Conservation (phyloP, 2,797 vertebrate genomes). For the Iguana delicatissima region DNA sequence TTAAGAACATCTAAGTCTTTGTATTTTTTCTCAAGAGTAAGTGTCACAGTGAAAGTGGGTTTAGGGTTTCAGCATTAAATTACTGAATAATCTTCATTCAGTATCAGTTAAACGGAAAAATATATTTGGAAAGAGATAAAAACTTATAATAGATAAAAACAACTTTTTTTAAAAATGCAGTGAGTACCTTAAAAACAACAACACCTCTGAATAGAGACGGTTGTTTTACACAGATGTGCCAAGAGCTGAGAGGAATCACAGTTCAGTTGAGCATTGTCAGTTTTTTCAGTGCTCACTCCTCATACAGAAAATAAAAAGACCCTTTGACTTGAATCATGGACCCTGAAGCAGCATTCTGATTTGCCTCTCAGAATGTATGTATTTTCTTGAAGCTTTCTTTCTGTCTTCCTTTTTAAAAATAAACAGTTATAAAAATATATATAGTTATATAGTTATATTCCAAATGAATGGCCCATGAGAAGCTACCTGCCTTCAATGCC, state of each 20-base stretch:
- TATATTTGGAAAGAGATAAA: background rate
- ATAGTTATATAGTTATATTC: slow-evolving; percentile 68
- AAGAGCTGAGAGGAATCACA: slow-evolving; percentile 55
- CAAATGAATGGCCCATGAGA: slow-evolving; percentile 58
- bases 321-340: slow-evolving; percentile 72
- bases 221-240: slow-evolving; percentile 13
- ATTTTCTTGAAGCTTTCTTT: slow-evolving; percentile 73
- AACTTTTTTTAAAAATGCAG: background rate
- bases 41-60: background rate
- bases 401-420: slow-evolving; percentile 72
- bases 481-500: slow-evolving; percentile 64
- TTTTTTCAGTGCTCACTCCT: slow-evolving; percentile 54
- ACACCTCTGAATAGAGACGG: background rate
- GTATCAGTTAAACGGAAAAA: background rate
- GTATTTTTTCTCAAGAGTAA: background rate
- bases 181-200: background rate
- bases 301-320: slow-evolving; percentile 62
- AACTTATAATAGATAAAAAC: background rate
- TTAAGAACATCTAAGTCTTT: background rate
- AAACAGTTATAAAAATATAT: slow-evolving; percentile 75
- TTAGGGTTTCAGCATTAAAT: background rate
- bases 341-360: slow-evolving; percentile 70
- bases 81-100: background rate
- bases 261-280: slow-evolving; percentile 44
- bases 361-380: slow-evolving; percentile 74